Evolutionary conservation across 2,113 vertebrate species (phyloP).

Genomic region (Scartelaos histophorus): DNA sequence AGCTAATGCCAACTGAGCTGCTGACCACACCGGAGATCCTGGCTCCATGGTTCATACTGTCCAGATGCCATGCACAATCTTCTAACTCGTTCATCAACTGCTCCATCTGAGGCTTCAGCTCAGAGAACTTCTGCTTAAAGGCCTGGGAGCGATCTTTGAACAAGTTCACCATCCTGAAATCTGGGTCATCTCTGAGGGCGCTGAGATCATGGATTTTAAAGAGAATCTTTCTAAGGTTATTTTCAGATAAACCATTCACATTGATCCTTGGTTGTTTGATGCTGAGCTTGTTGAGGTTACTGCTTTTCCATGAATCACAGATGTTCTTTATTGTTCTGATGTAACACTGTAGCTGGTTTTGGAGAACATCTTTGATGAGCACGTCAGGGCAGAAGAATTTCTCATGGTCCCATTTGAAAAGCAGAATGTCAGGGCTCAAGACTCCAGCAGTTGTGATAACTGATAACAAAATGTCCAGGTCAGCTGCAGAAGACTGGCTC

Average conservation of each 20-base stretch:
- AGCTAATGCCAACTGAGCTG: constrained; percentile 45
- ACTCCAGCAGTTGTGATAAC: constrained; percentile 37
- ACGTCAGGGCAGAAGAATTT: constrained; percentile 64
- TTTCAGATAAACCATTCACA: constrained; percentile 34
- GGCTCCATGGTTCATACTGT: constrained; percentile 46
- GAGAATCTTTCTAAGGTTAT: constrained; percentile 48
- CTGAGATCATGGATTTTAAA: constrained; percentile 27
- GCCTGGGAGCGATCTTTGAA: background rate
- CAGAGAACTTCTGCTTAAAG: constrained; percentile 36
- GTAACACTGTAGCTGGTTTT: constrained; percentile 65
- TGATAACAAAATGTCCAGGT: constrained; percentile 21
- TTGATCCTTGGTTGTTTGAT: background rate
- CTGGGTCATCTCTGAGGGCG: constrained; percentile 31
- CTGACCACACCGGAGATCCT: constrained; percentile 59
- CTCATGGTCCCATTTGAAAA: constrained; percentile 60
- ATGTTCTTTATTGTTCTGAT: constrained; percentile 19
- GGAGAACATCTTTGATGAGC: constrained; percentile 56
- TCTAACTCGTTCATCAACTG: constrained; percentile 28
- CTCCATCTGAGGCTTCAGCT: constrained; percentile 32
- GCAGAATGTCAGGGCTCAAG: constrained; percentile 54
- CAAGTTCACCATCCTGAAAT: constrained; percentile 40
- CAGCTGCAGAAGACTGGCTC: constrained; percentile 29
- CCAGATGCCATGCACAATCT: constrained; percentile 23
- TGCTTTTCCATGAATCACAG: background rate
- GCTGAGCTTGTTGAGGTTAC: background rate